Percentiles rank a stretch among this genome's conserved stretches.
phyloP scores from a whole-genome alignment of 2,888 invertebrate species.

The Stegophylla sp. region DNA sequence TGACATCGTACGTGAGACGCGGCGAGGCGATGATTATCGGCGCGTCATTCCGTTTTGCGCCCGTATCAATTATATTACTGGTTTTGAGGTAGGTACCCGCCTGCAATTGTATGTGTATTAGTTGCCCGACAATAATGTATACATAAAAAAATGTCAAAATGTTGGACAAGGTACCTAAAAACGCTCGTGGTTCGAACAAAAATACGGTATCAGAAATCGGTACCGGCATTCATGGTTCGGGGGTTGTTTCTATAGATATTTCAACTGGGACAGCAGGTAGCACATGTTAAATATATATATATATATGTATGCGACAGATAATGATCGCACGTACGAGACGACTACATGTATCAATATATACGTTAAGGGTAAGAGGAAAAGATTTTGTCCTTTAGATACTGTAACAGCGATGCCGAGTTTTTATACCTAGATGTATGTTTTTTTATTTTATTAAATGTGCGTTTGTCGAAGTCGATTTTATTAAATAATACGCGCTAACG shows the following conservation, averaged over 20 bases:
- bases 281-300: neutral
- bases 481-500: too few species aligned
- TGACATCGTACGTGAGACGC: too few species aligned
- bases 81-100: too few species aligned
- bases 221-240: neutral
- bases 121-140: too few species aligned
- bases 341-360: neutral
- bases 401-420: neutral
- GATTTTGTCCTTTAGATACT: neutral
- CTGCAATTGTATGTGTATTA: too few species aligned
- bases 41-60: too few species aligned
- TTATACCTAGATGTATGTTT: too few species aligned
- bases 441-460: too few species aligned
- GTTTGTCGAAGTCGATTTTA: too few species aligned
- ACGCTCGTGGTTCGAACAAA: neutral
- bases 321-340: neutral
- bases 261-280: neutral
- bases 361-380: neutral
- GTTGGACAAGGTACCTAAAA: neutral
- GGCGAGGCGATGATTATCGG: too few species aligned
- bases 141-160: neutral
- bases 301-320: constrained; percentile 1
- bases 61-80: too few species aligned
- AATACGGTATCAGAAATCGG: constrained; percentile 5
- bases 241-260: constrained; percentile 15